These are phyloP conservation scores for Lutraria rhynchaena DNA, from an alignment of 1,140 invertebrate species.

Conservation along the genomic window DNA sequence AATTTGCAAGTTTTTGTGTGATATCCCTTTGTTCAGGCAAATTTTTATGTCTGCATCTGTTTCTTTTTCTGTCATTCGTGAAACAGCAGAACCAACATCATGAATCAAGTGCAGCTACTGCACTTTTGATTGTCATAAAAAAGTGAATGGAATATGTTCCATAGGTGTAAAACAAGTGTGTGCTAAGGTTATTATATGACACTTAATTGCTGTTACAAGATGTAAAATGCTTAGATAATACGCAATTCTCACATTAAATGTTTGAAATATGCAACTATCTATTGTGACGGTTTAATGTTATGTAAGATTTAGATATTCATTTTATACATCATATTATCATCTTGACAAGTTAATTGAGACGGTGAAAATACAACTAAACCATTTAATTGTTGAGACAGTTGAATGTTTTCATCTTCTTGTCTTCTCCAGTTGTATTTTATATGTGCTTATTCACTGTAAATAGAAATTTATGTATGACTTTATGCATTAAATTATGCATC, in stretches of 20 bases:
- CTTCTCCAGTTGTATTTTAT: no score
- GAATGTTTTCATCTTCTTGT: no score
- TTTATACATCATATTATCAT: slow-evolving; percentile 2
- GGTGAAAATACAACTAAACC: slow-evolving; percentile 4
- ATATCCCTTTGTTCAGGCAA: no score
- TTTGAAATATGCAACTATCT: slow-evolving; percentile 2
- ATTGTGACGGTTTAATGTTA: slow-evolving; percentile 16
- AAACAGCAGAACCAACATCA: no score
- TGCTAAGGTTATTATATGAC: slow-evolving; percentile 17
- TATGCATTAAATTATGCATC: no score
- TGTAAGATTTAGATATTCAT: neutral
- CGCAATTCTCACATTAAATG: slow-evolving; percentile 23
- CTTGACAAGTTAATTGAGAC: neutral
- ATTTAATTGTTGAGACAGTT: no score
- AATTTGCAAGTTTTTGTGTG: no score
- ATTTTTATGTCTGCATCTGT: no score
- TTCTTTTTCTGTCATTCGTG: no score
- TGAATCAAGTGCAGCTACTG: slow-evolving; percentile 26
- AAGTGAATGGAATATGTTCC: neutral
- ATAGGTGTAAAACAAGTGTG: slow-evolving; percentile 19
- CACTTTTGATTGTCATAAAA: slow-evolving; percentile 26
- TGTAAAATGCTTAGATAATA: neutral
- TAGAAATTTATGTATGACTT: no score
- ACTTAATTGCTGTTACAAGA: slow-evolving; percentile 20
- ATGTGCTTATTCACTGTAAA: no score